phyloP scores from a whole-genome alignment of 1,140 invertebrate genomes.

The Tetragonula clypearis region DNA sequence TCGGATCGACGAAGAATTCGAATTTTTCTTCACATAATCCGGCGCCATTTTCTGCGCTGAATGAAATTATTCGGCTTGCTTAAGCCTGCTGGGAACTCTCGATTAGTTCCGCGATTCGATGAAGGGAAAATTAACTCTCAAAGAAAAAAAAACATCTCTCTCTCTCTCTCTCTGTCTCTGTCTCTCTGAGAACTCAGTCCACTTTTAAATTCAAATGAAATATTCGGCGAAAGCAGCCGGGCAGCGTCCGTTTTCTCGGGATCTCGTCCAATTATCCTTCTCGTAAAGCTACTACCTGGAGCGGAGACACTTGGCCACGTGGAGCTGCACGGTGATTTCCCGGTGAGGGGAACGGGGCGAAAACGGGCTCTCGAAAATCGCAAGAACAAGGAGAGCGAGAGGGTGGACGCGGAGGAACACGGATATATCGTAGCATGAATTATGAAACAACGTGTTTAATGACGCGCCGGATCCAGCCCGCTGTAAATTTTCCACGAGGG shows the following conservation, averaged over 20 bases:
- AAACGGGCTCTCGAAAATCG: neutral
- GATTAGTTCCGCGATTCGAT: neutral
- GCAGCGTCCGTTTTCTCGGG: too few relatives aligned
- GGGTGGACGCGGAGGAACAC: neutral
- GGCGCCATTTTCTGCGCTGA: neutral
- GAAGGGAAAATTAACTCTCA: too few relatives aligned
- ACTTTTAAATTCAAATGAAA: too few relatives aligned
- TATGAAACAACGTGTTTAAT: conserved; percentile 82
- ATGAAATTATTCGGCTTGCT: conserved; percentile 12
- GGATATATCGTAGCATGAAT: conserved; percentile 72
- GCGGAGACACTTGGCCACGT: too few relatives aligned
- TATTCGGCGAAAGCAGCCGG: too few relatives aligned
- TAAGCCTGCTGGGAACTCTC: neutral
- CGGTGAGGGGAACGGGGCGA: too few relatives aligned
- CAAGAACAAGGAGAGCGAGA: conserved; percentile 13
- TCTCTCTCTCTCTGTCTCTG: too few relatives aligned
- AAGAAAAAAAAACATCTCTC: neutral
- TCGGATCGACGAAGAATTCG: neutral
- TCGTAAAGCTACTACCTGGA: neutral
- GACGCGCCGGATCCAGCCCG: conserved; percentile 77
- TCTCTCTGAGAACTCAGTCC: too few relatives aligned
- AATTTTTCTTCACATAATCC: neutral
- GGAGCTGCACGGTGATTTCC: neutral
- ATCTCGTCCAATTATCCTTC: neutral
- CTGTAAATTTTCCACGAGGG: conserved; percentile 75